A percentile compares a stretch with the other conserved stretches of the same genome.
Conservation (phyloP, 2,797 vertebrate genomes). For the Centroberyx gerrardi region DNA sequence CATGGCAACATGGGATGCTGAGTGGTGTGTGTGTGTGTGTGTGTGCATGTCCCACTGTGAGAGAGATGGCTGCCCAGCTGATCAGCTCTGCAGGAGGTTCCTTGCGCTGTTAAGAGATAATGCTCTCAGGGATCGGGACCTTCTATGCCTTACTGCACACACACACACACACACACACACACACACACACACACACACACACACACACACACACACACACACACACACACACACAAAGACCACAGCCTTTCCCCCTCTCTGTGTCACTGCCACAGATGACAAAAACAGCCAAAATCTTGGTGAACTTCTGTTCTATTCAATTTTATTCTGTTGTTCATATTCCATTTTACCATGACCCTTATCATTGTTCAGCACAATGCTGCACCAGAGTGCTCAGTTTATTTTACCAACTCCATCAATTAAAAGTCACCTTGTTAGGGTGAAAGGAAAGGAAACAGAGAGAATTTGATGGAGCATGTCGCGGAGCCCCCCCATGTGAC, state of each 20-base stretch:
- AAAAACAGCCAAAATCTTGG: neutral
- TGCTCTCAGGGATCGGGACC: conserved; percentile 38
- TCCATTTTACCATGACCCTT: neutral
- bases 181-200: neutral
- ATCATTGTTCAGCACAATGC: too few species aligned
- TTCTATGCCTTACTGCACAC: conserved; percentile 20
- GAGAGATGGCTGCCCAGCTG: conserved; percentile 47
- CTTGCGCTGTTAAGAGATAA: conserved; percentile 57
- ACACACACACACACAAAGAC: neutral
- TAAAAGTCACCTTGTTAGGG: conserved; percentile 17
- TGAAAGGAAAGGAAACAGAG: conserved; percentile 2
- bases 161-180: conserved; percentile 23
- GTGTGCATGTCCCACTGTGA: conserved; percentile 37
- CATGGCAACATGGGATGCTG: conserved; percentile 29
- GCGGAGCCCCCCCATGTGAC: neutral
- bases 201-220: neutral
- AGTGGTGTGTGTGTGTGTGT: neutral
- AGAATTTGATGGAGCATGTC: neutral
- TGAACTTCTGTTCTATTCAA: neutral
- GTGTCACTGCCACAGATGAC: neutral
- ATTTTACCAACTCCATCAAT: conserved; percentile 26
- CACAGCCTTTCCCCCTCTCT: neutral
- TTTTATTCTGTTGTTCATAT: neutral
- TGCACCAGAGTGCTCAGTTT: conserved; percentile 14
- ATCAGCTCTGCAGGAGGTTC: conserved; percentile 45